phyloP scores from a whole-genome alignment of 2,888 invertebrate species.

The Athalia cordata region DNA sequence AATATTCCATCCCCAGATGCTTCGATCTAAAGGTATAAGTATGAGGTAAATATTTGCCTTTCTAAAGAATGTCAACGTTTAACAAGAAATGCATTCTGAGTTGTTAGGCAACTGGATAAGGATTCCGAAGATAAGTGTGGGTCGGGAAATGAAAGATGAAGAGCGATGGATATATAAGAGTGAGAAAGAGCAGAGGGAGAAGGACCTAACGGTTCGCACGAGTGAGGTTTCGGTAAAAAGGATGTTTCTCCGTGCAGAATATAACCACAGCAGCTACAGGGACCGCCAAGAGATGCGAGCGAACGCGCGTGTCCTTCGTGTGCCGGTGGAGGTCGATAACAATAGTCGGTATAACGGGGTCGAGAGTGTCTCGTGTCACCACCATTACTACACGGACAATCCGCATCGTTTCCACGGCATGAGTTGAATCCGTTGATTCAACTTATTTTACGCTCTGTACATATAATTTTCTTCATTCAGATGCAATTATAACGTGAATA shows the following conservation, averaged over 20 bases:
- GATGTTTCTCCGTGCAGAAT: constrained; percentile 49
- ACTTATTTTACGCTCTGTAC: no score
- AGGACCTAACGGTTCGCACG: constrained; percentile 60
- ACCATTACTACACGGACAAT: constrained; percentile 22
- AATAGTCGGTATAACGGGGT: constrained; percentile 55
- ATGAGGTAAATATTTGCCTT: constrained; percentile 25
- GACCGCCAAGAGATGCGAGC: constrained; percentile 39
- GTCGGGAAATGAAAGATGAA: constrained; percentile 46
- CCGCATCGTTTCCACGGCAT: not conserved
- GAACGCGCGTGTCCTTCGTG: constrained; percentile 45
- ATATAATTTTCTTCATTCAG: no score
- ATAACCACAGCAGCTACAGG: not conserved
- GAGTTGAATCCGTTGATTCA: no score
- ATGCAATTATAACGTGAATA: no score
- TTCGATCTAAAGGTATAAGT: not conserved
- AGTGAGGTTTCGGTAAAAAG: constrained; percentile 55
- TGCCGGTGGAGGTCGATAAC: constrained; percentile 49
- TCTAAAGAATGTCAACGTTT: constrained; percentile 32
- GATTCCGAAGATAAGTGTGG: constrained; percentile 30
- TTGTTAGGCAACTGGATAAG: constrained; percentile 49
- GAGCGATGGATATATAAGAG: constrained; percentile 36
- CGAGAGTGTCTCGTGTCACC: constrained; percentile 52
- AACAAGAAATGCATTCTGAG: constrained; percentile 56
- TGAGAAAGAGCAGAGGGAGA: constrained; percentile 30
- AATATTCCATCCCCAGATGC: constrained; percentile 4